Percentiles rank a stretch among this genome's conserved stretches.
Evolutionary conservation across 2,797 vertebrate species (phyloP).

Genomic region (Acomys russatus): DNA sequence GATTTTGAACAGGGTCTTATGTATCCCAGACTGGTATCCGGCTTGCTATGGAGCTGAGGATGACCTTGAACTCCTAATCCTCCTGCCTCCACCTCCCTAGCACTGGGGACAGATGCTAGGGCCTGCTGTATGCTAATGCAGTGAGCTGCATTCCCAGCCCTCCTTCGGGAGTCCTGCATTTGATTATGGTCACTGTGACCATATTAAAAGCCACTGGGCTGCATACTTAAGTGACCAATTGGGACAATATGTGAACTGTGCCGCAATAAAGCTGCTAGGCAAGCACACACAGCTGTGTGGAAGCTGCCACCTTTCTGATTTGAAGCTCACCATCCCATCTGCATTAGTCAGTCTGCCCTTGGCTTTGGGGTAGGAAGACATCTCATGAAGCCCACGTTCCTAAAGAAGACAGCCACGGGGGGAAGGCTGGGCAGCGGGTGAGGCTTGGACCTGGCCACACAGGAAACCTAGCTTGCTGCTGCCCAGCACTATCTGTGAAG

Average conservation of each 20-base stretch:
- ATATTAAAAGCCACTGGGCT: background rate
- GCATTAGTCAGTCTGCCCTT: background rate
- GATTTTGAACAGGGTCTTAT: no score
- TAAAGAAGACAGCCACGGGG: background rate
- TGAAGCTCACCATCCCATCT: background rate
- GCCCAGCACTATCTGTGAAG: constrained; percentile 46
- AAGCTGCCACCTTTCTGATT: background rate
- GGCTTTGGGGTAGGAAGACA: background rate
- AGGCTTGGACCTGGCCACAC: no score
- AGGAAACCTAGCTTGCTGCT: background rate
- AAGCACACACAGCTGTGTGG: background rate
- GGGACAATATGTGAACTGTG: no score
- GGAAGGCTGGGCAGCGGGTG: background rate
- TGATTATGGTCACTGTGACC: background rate
- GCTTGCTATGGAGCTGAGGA: no score
- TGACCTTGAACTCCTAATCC: no score
- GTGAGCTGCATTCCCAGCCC: background rate
- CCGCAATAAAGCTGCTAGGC: background rate
- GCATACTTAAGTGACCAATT: no score
- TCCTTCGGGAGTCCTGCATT: background rate
- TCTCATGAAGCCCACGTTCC: background rate
- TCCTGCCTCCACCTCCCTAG: no score
- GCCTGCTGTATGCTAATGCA: background rate
- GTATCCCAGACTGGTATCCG: no score
- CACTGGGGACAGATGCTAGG: background rate